Percentiles rank a stretch among this genome's conserved stretches.
These are phyloP conservation scores for Sitta europaea DNA, from an alignment of 2,113 vertebrate genomes.

Conservation along the genomic window DNA sequence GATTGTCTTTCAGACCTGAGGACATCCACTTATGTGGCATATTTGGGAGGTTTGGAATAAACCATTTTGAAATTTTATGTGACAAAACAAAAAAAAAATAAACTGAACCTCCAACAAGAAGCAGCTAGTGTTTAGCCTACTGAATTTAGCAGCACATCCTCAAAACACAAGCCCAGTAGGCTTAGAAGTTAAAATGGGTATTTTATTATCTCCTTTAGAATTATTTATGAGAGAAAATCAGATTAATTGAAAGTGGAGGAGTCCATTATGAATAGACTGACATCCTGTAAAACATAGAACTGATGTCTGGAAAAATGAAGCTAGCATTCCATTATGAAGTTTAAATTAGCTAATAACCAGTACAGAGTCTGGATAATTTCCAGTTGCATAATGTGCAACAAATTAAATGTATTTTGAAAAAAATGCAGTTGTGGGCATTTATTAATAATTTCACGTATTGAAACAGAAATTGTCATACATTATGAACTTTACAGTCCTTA, in stretches of 20 bases:
- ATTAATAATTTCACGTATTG: not conserved
- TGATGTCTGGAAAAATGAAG: not conserved
- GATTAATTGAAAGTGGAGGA: constrained; percentile 14
- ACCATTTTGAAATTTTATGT: not conserved
- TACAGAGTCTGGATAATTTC: constrained; percentile 25
- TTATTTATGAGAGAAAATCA: constrained; percentile 8
- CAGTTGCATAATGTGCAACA: constrained; percentile 22
- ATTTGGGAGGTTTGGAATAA: not conserved
- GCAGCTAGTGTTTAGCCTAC: not conserved
- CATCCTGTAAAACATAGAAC: not conserved
- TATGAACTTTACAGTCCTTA: constrained; percentile 5
- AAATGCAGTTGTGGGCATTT: not conserved
- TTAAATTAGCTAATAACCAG: constrained; percentile 50
- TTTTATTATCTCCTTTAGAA: constrained; percentile 27
- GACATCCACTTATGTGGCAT: not conserved
- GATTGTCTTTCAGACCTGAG: not conserved
- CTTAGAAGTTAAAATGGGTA: not conserved
- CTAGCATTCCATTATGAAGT: constrained; percentile 18
- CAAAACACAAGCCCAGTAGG: not conserved
- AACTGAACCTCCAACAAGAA: not conserved
- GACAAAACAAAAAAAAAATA: not conserved
- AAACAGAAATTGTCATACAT: constrained; percentile 15
- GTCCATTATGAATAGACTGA: not conserved
- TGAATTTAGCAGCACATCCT: not conserved
- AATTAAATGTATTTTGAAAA: constrained; percentile 20